Base-by-base conservation (phyloP, 2,888 invertebrate genomes). In the Polydrusus pterygomalis region DNA sequence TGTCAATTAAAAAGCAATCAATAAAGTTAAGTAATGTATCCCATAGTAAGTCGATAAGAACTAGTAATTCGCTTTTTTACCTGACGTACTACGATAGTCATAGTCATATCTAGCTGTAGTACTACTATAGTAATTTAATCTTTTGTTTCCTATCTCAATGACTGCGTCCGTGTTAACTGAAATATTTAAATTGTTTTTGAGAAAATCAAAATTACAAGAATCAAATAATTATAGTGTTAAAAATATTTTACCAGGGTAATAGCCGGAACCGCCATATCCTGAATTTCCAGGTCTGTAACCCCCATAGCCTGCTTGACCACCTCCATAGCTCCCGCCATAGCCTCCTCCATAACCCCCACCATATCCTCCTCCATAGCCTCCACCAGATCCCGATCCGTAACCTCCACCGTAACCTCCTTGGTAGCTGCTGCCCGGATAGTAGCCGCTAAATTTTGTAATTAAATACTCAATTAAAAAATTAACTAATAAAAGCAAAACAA, bases 131-230 rank as follows among this genome's bases (percentile, higher is more conserved):
- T 49, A 76, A 18, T 70, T 60, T 18, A 43, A 51, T 56, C 68
- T 76, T 63, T 54, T 76, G 63, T 76, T 76, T 34, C 76, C 76
- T 45, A 76, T 76, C 49, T 76, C 63, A n/a, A 76, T 72, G 0
- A 76, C 72, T 38, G 43, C 15, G n/a, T 38, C 40, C 8, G n/a
- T 34, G 5, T 2, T 45, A 25, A n/a, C 63, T 64, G 49, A 64
- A 64, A 64, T 64, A 17, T 34, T 17, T 49, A 49, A 15, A 63
- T 5, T 43, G 25, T 25, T 25, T 25, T 25, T 25, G 5, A 25
- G 25, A 25, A 25, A 25, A 25, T 25, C 25, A 25, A 25, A 3
- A 3, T 25, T 25, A 1, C 5, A 3, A 25, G 25, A 25, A 1
- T 25, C 25, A 3, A 3, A 25, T 25, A 3, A 25, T 5, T 25